A percentile compares a stretch with the other conserved stretches of the same genome.
Conservation (phyloP, 2,797 vertebrate species). For the Myotis pilosus region DNA sequence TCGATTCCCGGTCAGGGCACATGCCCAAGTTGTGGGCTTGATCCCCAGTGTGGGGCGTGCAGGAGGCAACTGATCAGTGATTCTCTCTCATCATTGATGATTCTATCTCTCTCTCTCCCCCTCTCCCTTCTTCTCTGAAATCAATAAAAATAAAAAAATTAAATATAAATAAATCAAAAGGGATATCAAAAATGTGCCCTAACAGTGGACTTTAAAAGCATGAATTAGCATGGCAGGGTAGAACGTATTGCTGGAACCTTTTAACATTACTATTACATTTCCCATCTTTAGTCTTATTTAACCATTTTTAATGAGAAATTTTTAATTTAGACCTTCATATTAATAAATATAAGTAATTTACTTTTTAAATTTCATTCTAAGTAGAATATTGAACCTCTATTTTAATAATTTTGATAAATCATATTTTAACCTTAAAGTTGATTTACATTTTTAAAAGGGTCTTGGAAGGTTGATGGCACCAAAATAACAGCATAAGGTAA, state of each 20-base stretch:
- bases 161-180: not conserved
- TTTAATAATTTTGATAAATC: not conserved
- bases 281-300: not conserved
- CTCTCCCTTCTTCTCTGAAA: too few relatives aligned
- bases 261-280: not conserved
- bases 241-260: not conserved
- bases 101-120: too few relatives aligned
- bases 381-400: not conserved
- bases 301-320: not conserved
- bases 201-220: not conserved
- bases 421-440: not conserved
- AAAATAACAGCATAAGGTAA: not conserved
- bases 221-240: not conserved
- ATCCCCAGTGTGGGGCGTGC: too few relatives aligned
- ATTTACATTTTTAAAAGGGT: not conserved
- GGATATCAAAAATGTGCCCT: not conserved
- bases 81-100: too few relatives aligned
- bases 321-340: not conserved
- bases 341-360: not conserved
- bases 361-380: not conserved
- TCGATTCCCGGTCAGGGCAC: too few relatives aligned
- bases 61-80: too few relatives aligned
- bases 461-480: not conserved
- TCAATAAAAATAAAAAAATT: too few relatives aligned
- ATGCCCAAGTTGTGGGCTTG: too few relatives aligned